Base-by-base conservation (phyloP, 1,140 invertebrate species). In the Amyelois transitella region DNA sequence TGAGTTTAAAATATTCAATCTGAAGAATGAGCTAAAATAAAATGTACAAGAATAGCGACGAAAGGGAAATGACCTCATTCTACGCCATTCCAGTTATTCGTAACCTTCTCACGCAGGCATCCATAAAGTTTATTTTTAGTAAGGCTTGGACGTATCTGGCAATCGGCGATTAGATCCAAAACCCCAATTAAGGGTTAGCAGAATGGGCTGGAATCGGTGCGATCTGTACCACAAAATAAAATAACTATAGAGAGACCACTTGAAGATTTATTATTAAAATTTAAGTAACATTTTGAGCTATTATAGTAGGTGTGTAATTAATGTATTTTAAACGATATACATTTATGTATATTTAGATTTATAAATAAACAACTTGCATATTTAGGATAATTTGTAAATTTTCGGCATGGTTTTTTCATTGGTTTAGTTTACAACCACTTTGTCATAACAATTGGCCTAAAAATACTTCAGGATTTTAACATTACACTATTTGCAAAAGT, bases 31-130 rank as follows among this genome's bases (percentile, higher is more conserved):
- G 64, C 69, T 74, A 72, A 72, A 76, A 77, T 76, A 69, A 73
- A 78, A 55, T 65, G 51, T 62, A 69, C 72, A 74, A 74, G 70
- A 79, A 81, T 72, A 74, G 68, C 68, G 59, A 52, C 65, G 68
- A 79, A 83, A 83, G 80, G 81, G 77, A 78, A 83, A 85, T 72
- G 80, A 77, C 81, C 81, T 69, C 76, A 72, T 82, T 79, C 61
- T 66, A 51, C 61, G 57, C 64, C 66, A 66, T 69, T 73, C 60
- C 65, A 65, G 70, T 72, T 72, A 69, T 75, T 75, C 51, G 66
- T 69, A 75, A 67, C 71, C 57, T 75, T 77, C 72, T 78, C 74
- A 81, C 81, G 75, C 81, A 81, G 75, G 70, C 62, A 71, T 74
- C 74, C 60, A 76, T 76, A 76, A 79, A 81, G 66, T 75, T 77